Percentiles rank a stretch among this genome's conserved stretches.
phyloP scores from a whole-genome alignment of 2,797 vertebrate genomes.

The Sebastes iracundus region DNA sequence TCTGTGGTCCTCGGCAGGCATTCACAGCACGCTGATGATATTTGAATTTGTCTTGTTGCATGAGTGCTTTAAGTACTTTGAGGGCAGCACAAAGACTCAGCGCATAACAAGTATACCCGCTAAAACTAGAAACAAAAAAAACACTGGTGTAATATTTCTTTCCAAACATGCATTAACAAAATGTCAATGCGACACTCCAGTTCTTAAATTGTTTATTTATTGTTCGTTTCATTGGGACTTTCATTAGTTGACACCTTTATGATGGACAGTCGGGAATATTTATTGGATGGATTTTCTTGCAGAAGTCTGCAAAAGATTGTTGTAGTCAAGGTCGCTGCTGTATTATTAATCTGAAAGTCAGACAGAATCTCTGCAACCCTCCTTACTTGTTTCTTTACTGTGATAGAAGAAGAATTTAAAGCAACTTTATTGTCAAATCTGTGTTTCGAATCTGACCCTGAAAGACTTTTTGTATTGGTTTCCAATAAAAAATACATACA shows the following conservation, averaged over 20 bases:
- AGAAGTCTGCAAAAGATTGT: background rate
- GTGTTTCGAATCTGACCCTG: background rate
- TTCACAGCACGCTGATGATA: conserved; percentile 20
- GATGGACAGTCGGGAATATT: background rate
- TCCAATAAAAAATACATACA: no score
- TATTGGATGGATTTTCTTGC: background rate
- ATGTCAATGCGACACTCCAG: background rate
- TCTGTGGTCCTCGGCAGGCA: conserved; percentile 15
- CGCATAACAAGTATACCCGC: background rate
- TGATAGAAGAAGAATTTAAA: background rate
- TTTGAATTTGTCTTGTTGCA: conserved; percentile 15
- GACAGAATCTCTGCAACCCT: background rate
- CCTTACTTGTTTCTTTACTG: background rate
- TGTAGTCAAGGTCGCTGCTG: background rate
- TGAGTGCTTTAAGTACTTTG: conserved; percentile 7
- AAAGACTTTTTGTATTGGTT: background rate
- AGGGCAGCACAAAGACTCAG: background rate
- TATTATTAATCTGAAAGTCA: background rate
- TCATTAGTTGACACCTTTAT: background rate
- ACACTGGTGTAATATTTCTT: background rate
- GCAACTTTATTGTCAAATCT: background rate
- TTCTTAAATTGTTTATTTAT: background rate
- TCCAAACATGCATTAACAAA: background rate
- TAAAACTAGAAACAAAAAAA: background rate
- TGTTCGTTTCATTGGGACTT: background rate